Conservation (phyloP, 2,113 vertebrate genomes). For the Dromaius novaehollandiae region DNA sequence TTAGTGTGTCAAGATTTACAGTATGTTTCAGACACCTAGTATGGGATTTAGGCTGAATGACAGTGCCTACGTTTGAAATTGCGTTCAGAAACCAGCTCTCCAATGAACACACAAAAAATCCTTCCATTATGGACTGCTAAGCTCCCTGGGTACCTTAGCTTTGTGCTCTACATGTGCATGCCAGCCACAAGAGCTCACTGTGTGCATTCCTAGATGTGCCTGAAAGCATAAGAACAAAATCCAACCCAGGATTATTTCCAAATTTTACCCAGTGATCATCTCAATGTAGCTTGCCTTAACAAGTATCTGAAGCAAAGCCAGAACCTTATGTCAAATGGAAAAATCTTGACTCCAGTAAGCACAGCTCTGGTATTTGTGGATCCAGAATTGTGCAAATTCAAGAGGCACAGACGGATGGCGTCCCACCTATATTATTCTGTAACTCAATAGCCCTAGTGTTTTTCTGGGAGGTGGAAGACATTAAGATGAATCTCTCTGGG, state of each 20-base stretch:
- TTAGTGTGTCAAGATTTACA: not conserved
- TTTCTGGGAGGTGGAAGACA: not conserved
- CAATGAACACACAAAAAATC: not conserved
- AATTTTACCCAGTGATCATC: not conserved
- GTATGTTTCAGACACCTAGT: not conserved
- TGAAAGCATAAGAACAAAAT: not conserved
- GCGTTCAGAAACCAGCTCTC: not conserved
- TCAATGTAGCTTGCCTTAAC: not conserved
- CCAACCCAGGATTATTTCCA: not conserved
- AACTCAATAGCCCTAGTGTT: fast-evolving
- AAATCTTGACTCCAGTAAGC: not conserved
- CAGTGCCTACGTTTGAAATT: not conserved
- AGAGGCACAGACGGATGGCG: not conserved
- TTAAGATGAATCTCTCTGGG: not conserved
- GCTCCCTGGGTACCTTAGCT: not conserved
- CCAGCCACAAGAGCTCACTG: not conserved
- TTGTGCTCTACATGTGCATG: not conserved
- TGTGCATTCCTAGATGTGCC: not conserved
- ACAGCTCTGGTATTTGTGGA: not conserved
- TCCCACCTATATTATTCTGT: not conserved
- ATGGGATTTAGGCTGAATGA: not conserved
- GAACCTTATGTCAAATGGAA: not conserved
- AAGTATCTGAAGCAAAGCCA: not conserved
- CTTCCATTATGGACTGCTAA: not conserved
- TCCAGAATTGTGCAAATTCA: not conserved